These are phyloP conservation scores for Uromys caudimaculatus DNA, from an alignment of 2,797 vertebrate genomes.

Conservation along the genomic window DNA sequence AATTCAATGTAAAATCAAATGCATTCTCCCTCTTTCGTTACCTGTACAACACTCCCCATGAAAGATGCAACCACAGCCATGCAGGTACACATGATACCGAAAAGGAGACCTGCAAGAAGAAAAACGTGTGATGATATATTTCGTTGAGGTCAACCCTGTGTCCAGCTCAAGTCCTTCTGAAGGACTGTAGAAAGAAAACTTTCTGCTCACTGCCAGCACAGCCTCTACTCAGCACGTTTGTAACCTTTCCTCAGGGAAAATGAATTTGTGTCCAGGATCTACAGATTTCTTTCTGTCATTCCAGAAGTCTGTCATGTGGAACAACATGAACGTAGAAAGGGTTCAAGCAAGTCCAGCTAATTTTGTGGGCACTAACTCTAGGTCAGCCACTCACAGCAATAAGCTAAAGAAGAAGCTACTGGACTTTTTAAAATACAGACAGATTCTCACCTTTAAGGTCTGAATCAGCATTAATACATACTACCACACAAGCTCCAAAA, in stretches of 20 bases:
- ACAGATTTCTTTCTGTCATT: not conserved
- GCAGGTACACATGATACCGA: constrained; percentile 89
- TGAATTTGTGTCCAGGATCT: not conserved
- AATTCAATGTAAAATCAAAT: not conserved
- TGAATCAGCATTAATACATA: not conserved
- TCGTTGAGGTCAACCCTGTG: not conserved
- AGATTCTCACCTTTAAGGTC: not conserved
- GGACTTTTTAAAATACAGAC: not conserved
- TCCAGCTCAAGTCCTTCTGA: fast-evolving
- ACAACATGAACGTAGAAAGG: not conserved
- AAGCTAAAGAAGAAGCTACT: not conserved
- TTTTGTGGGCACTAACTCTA: not conserved
- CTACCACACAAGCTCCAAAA: not conserved
- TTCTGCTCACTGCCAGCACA: not conserved
- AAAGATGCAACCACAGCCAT: constrained; percentile 90
- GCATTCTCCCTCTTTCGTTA: constrained; percentile 72
- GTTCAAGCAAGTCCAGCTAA: not conserved
- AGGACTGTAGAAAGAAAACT: not conserved
- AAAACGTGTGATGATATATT: not conserved
- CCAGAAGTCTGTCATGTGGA: not conserved
- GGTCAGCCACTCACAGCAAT: not conserved
- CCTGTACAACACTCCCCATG: constrained; percentile 92
- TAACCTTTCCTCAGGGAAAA: not conserved
- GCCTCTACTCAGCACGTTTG: not conserved
- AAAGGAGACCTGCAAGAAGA: constrained; percentile 88